Percentiles rank a stretch among this genome's conserved stretches.
Conservation (phyloP, 2,888 invertebrate species). For the Trissolcus japonicus region DNA sequence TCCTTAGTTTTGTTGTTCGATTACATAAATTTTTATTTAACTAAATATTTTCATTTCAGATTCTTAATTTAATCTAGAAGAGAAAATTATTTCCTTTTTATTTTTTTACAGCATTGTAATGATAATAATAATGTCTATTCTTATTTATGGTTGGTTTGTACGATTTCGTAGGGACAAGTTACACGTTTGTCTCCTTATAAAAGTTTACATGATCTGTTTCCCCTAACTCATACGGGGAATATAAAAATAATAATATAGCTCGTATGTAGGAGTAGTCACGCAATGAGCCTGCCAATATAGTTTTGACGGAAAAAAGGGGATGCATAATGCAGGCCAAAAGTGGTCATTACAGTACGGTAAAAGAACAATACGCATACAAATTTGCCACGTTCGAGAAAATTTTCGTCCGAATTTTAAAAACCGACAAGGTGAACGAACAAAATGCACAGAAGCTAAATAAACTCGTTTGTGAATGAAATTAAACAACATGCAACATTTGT, state of each 20-base stretch:
- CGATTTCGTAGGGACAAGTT: too few relatives aligned
- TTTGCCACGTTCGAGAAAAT: conserved; percentile 20
- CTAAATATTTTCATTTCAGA: too few relatives aligned
- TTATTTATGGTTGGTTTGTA: too few relatives aligned
- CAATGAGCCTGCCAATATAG: conserved; percentile 47
- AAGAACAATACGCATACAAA: conserved; percentile 34
- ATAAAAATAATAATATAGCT: conserved; percentile 47
- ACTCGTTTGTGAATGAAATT: background rate
- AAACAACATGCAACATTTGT: too few relatives aligned
- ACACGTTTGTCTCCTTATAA: too few relatives aligned
- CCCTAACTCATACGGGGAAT: conserved; percentile 28
- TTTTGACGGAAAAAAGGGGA: conserved; percentile 40
- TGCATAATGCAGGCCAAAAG: conserved; percentile 45
- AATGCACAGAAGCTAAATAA: conserved; percentile 1
- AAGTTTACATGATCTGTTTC: conserved; percentile 36
- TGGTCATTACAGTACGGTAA: conserved; percentile 36
- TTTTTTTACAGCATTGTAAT: too few relatives aligned
- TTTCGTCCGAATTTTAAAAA: conserved; percentile 7
- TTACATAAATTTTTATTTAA: too few relatives aligned
- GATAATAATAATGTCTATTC: too few relatives aligned
- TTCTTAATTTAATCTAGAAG: too few relatives aligned
- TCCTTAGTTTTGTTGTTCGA: too few relatives aligned
- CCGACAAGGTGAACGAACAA: conserved; percentile 8
- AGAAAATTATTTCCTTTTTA: too few relatives aligned
- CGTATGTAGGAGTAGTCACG: conserved; percentile 51